Conservation (phyloP, 2,113 vertebrate species). For the Gopherus evgoodei region DNA sequence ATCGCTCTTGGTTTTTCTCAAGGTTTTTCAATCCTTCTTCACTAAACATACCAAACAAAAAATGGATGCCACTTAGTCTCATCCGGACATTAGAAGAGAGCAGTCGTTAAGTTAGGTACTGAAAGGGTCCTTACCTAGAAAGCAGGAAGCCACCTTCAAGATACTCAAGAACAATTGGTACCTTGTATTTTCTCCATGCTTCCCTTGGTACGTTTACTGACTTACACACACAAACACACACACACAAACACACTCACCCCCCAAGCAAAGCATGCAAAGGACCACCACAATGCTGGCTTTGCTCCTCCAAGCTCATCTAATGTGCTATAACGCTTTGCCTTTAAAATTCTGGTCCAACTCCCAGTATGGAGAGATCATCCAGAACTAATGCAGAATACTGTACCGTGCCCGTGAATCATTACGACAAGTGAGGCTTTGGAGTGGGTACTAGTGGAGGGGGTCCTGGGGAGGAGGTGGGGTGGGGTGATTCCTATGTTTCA, state of each 20-base stretch:
- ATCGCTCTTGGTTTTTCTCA: not conserved
- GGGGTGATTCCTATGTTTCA: not conserved
- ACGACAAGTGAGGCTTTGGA: fast-evolving
- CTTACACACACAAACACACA: not conserved
- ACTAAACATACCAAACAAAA: not conserved
- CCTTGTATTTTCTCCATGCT: not conserved
- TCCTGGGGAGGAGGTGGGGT: no score
- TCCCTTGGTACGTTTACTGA: not conserved
- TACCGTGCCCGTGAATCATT: fast-evolving
- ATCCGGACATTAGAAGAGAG: not conserved
- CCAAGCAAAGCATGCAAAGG: not conserved
- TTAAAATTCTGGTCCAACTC: not conserved
- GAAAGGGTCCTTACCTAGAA: not conserved
- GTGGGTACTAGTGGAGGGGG: not conserved
- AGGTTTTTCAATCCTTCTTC: not conserved
- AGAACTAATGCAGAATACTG: not conserved
- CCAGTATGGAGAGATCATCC: no score
- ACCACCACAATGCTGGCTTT: not conserved
- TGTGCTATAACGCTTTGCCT: fast-evolving
- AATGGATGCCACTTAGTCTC: fast-evolving
- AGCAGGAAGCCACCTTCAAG: not conserved
- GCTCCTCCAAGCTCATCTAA: not conserved
- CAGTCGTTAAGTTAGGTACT: not conserved
- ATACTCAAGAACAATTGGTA: not conserved
- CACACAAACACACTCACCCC: not conserved